Evolutionary conservation across 2,888 invertebrate species (phyloP), one percentile per base, ranked within the genome.

Genomic region (Prosapia bicincta): DNA sequence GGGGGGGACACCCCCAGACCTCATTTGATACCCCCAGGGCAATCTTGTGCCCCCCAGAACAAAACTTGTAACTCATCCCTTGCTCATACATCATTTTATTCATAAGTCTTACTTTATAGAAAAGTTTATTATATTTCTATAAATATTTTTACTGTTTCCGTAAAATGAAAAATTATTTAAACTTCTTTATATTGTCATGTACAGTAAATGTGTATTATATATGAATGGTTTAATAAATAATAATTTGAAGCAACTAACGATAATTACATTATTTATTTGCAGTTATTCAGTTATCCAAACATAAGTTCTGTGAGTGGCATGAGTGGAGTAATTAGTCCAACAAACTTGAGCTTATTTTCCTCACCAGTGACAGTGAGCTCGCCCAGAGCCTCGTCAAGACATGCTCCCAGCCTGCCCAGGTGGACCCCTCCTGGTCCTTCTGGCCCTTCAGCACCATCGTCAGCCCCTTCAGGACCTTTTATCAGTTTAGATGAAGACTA

Each of bases 401-500:
- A 85, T 81, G 81, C 83, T 15, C 77, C 77, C 43, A 78, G 77
- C 73, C 77, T 79, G 71, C 82, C 82, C 83, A 86, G 80, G 26
- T 82, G 81, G 81, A 81, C 80, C 66, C 81, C 81, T 23, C 79
- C 81, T n/a, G 83, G 83, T 43, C 83, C 84, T 68, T 82, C 84
- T 70, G 85, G 88, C 84, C 90, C 93, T 72, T 88, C 89, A 68
- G 79, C 79, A 32, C 75, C 79, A 32, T 20, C 54, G 7, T 76
- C 78, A 65, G 92, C 94, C 85, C 90, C 94, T 75, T 89, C 89
- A 69, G 79, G 79, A 72, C 90, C 94, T 74, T 96, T 97, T 88
- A 92, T 97, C 81, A 91, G 93, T 73, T 87, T 96, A 82, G 98
- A 98, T 84, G 97, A 97, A 84, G 97, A 98, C 86, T 97, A 98